Evolutionary conservation across 2,113 vertebrate genomes (phyloP).

Genomic region (Tretioscincus oriximinensis): DNA sequence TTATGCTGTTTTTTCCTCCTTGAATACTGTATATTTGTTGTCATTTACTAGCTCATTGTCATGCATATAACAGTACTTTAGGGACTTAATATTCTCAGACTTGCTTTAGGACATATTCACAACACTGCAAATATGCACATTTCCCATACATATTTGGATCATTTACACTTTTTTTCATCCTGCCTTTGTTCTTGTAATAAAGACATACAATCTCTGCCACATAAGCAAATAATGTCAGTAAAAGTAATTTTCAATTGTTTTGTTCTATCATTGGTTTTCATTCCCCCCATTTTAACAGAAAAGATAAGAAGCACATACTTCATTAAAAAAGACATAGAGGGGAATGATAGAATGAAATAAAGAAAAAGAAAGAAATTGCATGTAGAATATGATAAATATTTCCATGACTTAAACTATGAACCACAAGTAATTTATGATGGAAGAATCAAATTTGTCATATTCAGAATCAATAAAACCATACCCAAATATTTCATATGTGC

Average conservation of each 20-base stretch:
- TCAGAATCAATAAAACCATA: conserved; percentile 33
- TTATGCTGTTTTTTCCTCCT: neutral
- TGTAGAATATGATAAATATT: conserved; percentile 38
- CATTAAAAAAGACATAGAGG: conserved; percentile 11
- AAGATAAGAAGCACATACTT: conserved; percentile 21
- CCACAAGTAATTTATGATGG: conserved; percentile 13
- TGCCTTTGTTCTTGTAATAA: neutral
- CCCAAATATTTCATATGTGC: conserved; percentile 32
- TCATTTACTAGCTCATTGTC: no score
- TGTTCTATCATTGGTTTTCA: neutral
- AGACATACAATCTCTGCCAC: neutral
- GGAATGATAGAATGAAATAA: neutral
- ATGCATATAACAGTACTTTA: neutral
- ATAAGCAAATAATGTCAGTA: neutral
- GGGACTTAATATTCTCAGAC: neutral
- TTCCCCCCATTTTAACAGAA: conserved; percentile 16
- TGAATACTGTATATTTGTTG: neutral
- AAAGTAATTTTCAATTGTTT: conserved; percentile 14
- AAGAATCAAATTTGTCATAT: conserved; percentile 39
- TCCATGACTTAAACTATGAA: conserved; percentile 33
- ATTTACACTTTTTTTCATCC: neutral
- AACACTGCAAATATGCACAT: neutral
- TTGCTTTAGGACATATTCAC: neutral
- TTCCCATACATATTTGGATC: neutral
- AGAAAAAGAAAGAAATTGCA: neutral